phyloP scores from a whole-genome alignment of 2,888 invertebrate genomes.

The Pachycephus smyrnensis region DNA sequence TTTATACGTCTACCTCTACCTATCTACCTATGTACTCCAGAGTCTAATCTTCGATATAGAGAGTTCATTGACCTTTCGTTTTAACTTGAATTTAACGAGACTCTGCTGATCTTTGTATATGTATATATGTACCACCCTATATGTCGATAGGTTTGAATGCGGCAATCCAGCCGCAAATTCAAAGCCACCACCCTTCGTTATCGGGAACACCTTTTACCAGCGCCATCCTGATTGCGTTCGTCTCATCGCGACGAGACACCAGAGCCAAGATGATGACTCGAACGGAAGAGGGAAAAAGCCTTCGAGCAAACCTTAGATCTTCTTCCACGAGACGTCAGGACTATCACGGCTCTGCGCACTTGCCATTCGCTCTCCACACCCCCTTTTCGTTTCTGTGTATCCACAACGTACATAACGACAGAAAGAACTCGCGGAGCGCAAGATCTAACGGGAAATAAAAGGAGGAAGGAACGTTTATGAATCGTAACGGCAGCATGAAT shows the following conservation, averaged over 20 bases:
- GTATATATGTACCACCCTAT: background rate
- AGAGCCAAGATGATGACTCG: background rate
- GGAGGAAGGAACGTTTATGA: slow-evolving; percentile 48
- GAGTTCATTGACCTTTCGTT: background rate
- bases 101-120: background rate
- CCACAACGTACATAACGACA: background rate
- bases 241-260: background rate
- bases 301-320: background rate
- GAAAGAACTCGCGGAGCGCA: background rate
- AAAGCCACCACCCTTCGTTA: background rate
- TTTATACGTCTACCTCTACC: background rate
- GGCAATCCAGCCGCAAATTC: background rate
- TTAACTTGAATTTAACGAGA: background rate
- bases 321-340: background rate
- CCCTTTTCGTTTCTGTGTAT: background rate
- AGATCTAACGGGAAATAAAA: background rate
- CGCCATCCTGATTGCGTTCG: background rate
- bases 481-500: slow-evolving; percentile 59
- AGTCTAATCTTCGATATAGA: background rate
- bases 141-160: background rate
- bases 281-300: background rate
- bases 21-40: background rate
- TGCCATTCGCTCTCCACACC: background rate
- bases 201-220: background rate
- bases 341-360: background rate